Conservation (phyloP, 2,888 invertebrate species). For the Aricia artaxerxes region DNA sequence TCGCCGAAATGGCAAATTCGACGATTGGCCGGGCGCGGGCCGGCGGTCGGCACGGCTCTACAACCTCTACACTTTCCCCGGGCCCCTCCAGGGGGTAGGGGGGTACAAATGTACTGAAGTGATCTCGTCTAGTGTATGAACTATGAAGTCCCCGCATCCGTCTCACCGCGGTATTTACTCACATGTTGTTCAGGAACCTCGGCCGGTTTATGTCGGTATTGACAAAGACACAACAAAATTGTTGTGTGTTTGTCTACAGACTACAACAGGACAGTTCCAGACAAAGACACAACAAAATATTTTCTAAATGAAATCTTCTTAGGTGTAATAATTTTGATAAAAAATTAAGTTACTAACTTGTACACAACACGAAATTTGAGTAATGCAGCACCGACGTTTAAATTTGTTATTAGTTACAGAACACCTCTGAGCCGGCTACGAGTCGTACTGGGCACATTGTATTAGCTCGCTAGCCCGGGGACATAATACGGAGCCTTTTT, state of each 20-base stretch:
- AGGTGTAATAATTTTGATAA: not conserved
- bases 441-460: not conserved
- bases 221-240: too few relatives aligned
- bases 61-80: slow-evolving; percentile 25
- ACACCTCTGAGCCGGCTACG: not conserved
- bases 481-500: not conserved
- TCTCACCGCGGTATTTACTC: slow-evolving; percentile 28
- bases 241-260: too few relatives aligned
- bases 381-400: not conserved
- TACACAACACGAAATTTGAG: not conserved
- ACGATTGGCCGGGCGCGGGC: slow-evolving; percentile 23
- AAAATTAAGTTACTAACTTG: not conserved
- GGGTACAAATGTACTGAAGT: not conserved
- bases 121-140: not conserved
- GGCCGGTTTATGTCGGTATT: not conserved
- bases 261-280: too few relatives aligned
- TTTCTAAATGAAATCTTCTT: not conserved
- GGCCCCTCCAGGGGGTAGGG: not conserved
- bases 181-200: not conserved
- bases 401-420: not conserved
- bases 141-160: slow-evolving; percentile 34
- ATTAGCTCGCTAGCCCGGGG: not conserved
- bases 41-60: not conserved
- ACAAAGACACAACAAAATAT: too few relatives aligned
- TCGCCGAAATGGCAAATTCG: not conserved